These are phyloP conservation scores for Atta colombica DNA, from an alignment of 1,140 invertebrate species.

Conservation along the genomic window DNA sequence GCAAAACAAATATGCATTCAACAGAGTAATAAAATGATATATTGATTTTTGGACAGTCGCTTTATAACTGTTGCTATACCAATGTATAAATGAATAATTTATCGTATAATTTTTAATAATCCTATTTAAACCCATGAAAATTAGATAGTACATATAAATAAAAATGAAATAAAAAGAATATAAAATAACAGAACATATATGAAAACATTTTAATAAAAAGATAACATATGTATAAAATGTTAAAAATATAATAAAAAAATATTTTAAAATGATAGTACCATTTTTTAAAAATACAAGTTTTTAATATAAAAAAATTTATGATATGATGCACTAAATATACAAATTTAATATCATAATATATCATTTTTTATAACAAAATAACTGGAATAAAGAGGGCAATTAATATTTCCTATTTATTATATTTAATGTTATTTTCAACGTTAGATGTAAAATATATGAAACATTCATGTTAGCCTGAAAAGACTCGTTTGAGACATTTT, in stretches of 20 bases:
- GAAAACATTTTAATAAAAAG: neutral
- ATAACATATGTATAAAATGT: neutral
- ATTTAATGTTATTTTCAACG: neutral
- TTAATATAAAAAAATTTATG: neutral
- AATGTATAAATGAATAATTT: neutral
- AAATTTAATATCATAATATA: neutral
- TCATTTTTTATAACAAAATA: no score
- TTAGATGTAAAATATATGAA: neutral
- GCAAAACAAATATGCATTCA: neutral
- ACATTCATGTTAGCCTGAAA: neutral
- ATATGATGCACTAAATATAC: neutral
- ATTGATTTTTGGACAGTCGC: neutral
- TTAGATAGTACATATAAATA: neutral
- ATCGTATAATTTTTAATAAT: neutral
- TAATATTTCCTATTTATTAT: no score
- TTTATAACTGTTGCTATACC: neutral
- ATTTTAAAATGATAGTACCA: neutral
- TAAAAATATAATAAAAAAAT: slow-evolving; percentile 1
- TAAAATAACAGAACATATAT: neutral
- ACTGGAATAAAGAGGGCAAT: no score
- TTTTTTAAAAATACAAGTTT: neutral
- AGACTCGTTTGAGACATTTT: neutral
- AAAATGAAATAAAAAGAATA: neutral
- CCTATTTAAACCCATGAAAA: neutral
- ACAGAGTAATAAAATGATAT: neutral